Percentiles rank a stretch among this genome's conserved stretches.
Evolutionary conservation across 2,113 vertebrate species (phyloP).

Genomic region (Odobenus rosmarus): DNA sequence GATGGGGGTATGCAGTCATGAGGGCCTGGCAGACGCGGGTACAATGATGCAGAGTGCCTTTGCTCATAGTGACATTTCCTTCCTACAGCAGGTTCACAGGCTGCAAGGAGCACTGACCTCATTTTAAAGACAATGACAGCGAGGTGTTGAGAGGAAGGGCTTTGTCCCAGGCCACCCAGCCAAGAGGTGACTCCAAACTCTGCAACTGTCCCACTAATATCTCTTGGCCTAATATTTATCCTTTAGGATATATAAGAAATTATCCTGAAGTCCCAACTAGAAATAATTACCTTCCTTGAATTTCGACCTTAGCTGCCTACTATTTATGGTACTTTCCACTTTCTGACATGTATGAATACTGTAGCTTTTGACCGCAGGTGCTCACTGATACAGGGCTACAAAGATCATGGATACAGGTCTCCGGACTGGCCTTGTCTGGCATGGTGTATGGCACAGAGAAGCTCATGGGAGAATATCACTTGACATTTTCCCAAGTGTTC

Average conservation of each 20-base stretch:
- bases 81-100: neutral
- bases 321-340: too few relatives aligned
- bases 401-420: neutral
- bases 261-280: neutral
- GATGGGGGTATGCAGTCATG: neutral
- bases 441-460: rapidly evolving
- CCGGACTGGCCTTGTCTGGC: neutral
- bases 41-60: neutral
- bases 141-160: rapidly evolving
- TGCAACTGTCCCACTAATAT: neutral
- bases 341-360: neutral
- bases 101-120: neutral
- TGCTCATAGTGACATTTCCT: neutral
- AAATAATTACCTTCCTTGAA: neutral
- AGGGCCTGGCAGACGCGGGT: neutral
- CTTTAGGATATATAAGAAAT: neutral
- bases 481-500: neutral
- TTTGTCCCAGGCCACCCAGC: neutral
- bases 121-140: neutral
- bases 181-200: neutral
- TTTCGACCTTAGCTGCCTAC: neutral
- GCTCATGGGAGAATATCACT: neutral
- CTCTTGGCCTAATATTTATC: too few relatives aligned
- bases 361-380: neutral
- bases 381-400: too few relatives aligned